These are phyloP conservation scores for Cervus canadensis DNA, from an alignment of 2,113 vertebrate species.

Conservation along the genomic window DNA sequence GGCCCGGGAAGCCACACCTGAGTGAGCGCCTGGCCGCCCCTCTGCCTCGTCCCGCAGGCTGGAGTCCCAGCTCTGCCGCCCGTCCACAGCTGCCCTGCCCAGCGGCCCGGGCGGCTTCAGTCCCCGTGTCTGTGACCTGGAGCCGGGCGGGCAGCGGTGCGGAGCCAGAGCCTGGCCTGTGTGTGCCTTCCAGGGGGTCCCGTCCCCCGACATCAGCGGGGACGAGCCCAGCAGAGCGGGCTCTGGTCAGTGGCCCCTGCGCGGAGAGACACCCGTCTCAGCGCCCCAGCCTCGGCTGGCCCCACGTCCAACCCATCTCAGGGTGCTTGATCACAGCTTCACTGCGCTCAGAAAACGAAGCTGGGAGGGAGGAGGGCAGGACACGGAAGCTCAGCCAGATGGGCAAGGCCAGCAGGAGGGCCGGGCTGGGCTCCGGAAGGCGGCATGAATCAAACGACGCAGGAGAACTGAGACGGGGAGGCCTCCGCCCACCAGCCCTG, in stretches of 20 bases:
- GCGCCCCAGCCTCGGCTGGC: background rate
- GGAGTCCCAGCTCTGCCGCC: background rate
- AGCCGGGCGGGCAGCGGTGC: fast-evolving
- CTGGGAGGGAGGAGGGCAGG: background rate
- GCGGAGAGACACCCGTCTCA: fast-evolving
- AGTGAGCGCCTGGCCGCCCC: background rate
- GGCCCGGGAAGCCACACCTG: background rate
- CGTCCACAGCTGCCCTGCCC: fast-evolving
- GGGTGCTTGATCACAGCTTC: background rate
- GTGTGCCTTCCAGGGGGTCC: background rate
- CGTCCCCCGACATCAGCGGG: background rate
- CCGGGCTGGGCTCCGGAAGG: background rate
- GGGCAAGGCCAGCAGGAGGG: fast-evolving
- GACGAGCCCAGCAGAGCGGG: background rate
- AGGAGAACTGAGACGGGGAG: background rate
- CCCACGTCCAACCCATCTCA: fast-evolving
- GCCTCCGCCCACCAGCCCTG: fast-evolving
- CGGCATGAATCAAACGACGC: fast-evolving
- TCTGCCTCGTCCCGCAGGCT: background rate
- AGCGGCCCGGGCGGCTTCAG: fast-evolving
- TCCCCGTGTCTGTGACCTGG: background rate
- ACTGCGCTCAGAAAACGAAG: fast-evolving
- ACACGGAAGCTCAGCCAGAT: fast-evolving
- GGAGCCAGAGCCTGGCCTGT: background rate
- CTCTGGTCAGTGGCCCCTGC: background rate